phyloP scores from a whole-genome alignment of 2,113 vertebrate species.

The Poeciliopsis occidentalis region DNA sequence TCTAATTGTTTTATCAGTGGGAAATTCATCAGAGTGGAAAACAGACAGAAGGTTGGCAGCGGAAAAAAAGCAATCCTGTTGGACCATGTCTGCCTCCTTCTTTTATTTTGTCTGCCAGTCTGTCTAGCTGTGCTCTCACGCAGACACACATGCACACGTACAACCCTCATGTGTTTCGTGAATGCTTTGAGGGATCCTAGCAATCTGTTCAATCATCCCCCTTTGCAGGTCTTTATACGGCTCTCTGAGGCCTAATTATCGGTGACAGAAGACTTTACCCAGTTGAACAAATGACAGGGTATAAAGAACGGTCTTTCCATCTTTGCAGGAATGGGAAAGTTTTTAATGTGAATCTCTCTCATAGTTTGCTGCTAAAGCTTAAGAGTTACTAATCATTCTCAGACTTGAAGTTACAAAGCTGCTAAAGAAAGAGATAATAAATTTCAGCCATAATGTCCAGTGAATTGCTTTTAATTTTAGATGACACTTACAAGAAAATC shows the following conservation, averaged over 20 bases:
- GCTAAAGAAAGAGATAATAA: slow-evolving; percentile 28
- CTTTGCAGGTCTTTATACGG: slow-evolving; percentile 49
- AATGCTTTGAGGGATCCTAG: slow-evolving; percentile 50
- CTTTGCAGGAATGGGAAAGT: slow-evolving; percentile 34
- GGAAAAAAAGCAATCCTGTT: slow-evolving; percentile 46
- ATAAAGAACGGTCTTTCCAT: slow-evolving; percentile 40
- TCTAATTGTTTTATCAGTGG: slow-evolving; percentile 67
- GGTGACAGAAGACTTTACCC: slow-evolving; percentile 60
- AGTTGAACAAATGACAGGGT: slow-evolving; percentile 52
- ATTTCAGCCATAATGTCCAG: slow-evolving; percentile 48
- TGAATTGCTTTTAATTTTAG: slow-evolving; percentile 47
- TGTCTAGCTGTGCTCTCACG: slow-evolving; percentile 19
- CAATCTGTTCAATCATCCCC: slow-evolving; percentile 61
- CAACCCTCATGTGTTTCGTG: slow-evolving; percentile 30
- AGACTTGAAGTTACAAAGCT: slow-evolving; percentile 44
- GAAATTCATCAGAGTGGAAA: slow-evolving; percentile 53
- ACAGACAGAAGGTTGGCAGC: slow-evolving; percentile 52
- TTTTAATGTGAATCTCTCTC: slow-evolving; percentile 56
- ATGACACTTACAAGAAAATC: slow-evolving; percentile 45
- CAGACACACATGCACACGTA: slow-evolving; percentile 4
- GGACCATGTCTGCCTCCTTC: slow-evolving; percentile 54
- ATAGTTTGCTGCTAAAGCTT: slow-evolving; percentile 49
- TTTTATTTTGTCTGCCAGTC: slow-evolving; percentile 7
- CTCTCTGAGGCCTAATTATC: slow-evolving; percentile 71
- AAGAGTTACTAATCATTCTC: slow-evolving; percentile 47